Evolutionary conservation across 2,113 vertebrate genomes (phyloP).

Genomic region (Melanerpes formicivorus): DNA sequence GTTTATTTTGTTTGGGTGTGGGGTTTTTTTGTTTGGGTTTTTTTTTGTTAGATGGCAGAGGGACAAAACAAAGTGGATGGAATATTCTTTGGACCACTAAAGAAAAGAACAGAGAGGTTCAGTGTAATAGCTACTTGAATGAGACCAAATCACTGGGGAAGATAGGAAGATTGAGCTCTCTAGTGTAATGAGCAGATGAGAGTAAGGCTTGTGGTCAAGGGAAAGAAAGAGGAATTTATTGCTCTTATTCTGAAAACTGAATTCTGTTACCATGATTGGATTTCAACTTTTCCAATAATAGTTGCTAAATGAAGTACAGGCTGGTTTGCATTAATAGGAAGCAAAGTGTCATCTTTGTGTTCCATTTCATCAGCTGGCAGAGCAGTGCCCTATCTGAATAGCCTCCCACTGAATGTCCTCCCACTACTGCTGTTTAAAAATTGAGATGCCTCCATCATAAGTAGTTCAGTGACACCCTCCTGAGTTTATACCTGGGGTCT

Average conservation of each 20-base stretch:
- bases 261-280: background rate
- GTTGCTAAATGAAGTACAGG: background rate
- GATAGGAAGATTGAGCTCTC: background rate
- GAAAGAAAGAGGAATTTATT: background rate
- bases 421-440: background rate
- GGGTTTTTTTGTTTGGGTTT: background rate
- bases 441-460: background rate
- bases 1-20: too few relatives aligned
- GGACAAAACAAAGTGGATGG: background rate
- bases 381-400: background rate
- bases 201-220: background rate
- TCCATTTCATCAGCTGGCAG: background rate
- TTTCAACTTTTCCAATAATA: background rate
- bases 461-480: background rate
- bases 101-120: background rate
- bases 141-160: background rate
- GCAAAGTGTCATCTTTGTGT: background rate
- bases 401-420: background rate
- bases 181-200: background rate
- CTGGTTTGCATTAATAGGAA: background rate
- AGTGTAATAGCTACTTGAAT: background rate
- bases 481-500: background rate
- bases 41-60: background rate
- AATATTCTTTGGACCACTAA: background rate
- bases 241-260: background rate